Evolutionary conservation across 2,888 invertebrate genomes (phyloP), one percentile per base, ranked within the genome.

Genomic region (Strigamia crassipes): DNA sequence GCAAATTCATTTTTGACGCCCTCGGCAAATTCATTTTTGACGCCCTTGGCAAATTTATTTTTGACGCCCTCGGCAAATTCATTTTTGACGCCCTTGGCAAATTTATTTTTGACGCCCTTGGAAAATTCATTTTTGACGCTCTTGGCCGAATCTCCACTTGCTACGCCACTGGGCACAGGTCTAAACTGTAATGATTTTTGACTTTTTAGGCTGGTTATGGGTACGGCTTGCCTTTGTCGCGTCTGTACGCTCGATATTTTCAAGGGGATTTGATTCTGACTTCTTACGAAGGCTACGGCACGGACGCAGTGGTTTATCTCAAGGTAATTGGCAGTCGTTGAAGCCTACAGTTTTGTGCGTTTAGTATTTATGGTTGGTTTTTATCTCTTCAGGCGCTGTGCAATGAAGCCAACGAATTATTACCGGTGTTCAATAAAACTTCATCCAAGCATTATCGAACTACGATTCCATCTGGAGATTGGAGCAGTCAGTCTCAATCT

Each of bases 361-460:
- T 18, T 1, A 27, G 18, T 2, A 18, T 21, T n/a, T 56, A 56
- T 8, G 0, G 21, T 2, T 56, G 27, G 1, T 27, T 5, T 56
- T 56, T 18, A 9, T 56, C 9, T 56, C 18, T 41, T n/a, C 88
- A 97, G 97, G 96, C 97, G 0, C 89, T 97, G 82, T 94, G 97
- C 3, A 95, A 96, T 88, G 99, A 99, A 89, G 99, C 99, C 0
- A 97, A 96, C 89, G 99, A 99, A 87, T 90, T 97, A 78, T 90
- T 99, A 82, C 99, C 99, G 0, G 94, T 99, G 84, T 99, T 97
- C 91, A 99, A 99, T 89, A 95, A 96, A 86, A 97, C 97, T 0
- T 96, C 97, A 12, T 93, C 94, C 9, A 94, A 93, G 87, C 95
- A 96, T 88, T 99, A 99, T 89, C 91, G 92, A 81, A 92, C 94